Evolutionary conservation across 1,140 invertebrate genomes (phyloP), one percentile per base, ranked within the genome.

Genomic region (Hydropsyche tenuis): DNA sequence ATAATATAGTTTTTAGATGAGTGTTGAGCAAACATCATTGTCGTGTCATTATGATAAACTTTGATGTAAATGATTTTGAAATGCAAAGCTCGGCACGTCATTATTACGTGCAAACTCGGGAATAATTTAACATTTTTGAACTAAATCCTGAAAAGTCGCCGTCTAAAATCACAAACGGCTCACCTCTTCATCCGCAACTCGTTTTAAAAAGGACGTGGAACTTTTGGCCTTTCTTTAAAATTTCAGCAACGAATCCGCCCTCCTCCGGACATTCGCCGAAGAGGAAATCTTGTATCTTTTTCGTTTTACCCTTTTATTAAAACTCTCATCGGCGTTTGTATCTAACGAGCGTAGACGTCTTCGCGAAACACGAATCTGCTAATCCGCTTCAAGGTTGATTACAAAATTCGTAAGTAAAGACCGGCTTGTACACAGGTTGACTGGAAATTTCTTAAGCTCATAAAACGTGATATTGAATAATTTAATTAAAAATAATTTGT

Each of bases 271-370:
- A 12, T 53, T 53, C 56, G 22, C 9, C 22, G 30, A 37, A 20
- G 37, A 16, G 14, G 37, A 53, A 48, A 69, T 48, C 25, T 60
- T 22, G 56, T 69, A 69, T 71, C 69, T 71, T 71, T 71, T 71
- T 71, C 69, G 25, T 56, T 37, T 71, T 71, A 71, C 53, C 51
- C 69, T 60, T 60, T 71, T 71, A 71, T 53, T 71, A 60, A 71
- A 71, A 71, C 53, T 53, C 27, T 22, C 16, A 6, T n/a, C 42
- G 23, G 42, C 56, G 22, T 27, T 69, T 69, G 16, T 69, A 27
- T 46, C 63, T 65, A 23, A 65, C 16, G 14, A 43, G 42, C 63
- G 63, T 18, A 9, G 27, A 65, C 4, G 63, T 43, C 63, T 45
- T 9, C 11, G 7, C 12, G 42, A 45, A 65, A 53, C 9, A 20